Conservation (phyloP, 1,140 invertebrate genomes). For the Philopotamus ludificatus region DNA sequence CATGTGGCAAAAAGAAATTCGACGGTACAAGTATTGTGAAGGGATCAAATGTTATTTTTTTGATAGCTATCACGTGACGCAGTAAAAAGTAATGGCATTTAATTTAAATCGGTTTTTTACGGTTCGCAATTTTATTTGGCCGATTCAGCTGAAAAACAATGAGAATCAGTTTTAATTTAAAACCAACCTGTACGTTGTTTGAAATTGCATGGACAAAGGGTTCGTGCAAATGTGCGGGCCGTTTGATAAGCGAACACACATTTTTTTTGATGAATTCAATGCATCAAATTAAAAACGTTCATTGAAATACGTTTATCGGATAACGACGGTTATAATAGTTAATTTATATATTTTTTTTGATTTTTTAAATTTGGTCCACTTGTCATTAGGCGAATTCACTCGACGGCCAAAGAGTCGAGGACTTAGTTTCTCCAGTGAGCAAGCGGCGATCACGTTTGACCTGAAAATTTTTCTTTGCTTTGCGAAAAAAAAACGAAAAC, state of each 20-base stretch:
- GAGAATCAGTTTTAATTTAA: background rate
- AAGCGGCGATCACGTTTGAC: constrained; percentile 25
- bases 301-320: too few species aligned
- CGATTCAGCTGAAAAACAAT: background rate
- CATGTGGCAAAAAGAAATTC: too few species aligned
- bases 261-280: too few species aligned
- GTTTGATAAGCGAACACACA: too few species aligned
- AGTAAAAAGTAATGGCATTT: background rate
- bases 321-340: too few species aligned
- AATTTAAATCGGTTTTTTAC: background rate
- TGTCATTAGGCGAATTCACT: constrained; percentile 8
- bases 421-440: background rate
- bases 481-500: constrained; percentile 8
- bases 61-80: background rate
- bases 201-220: background rate
- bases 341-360: too few species aligned
- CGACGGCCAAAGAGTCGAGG: background rate
- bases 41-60: background rate
- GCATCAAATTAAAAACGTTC: too few species aligned
- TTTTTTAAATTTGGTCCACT: background rate
- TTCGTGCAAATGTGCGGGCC: too few species aligned
- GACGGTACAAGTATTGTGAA: too few species aligned
- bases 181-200: background rate
- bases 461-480: constrained; percentile 23
- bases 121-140: background rate